Conservation (phyloP, 2,113 vertebrate genomes). For the Phasianus colchicus region DNA sequence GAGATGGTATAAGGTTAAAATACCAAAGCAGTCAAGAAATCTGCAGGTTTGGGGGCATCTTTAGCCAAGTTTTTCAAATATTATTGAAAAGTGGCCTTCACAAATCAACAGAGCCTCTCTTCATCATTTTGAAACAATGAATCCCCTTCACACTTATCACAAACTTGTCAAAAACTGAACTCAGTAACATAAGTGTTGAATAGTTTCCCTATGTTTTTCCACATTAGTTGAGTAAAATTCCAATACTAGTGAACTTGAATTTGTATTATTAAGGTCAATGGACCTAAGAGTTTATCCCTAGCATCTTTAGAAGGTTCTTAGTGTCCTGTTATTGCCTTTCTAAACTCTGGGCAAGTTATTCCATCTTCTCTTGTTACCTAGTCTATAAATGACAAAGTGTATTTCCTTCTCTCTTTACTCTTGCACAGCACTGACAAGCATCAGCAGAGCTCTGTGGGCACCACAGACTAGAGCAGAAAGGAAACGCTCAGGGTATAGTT, state of each 20-base stretch:
- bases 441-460: neutral
- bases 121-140: neutral
- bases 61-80: neutral
- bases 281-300: neutral
- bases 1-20: constrained; percentile 55
- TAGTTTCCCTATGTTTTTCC: neutral
- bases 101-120: neutral
- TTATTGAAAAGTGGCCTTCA: neutral
- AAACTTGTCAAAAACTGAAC: neutral
- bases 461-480: neutral
- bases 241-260: neutral
- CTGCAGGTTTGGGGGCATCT: neutral
- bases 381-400: neutral
- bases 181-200: neutral
- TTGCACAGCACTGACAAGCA: neutral
- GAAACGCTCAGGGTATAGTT: neutral
- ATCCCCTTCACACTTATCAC: neutral
- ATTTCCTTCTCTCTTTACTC: neutral
- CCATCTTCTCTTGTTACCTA: neutral
- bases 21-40: constrained; percentile 23
- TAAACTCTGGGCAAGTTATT: neutral
- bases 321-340: neutral
- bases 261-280: neutral
- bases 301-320: neutral
- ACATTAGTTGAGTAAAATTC: neutral